These are phyloP conservation scores for Pterostichus madidus DNA, from an alignment of 2,888 invertebrate species.

Conservation along the genomic window DNA sequence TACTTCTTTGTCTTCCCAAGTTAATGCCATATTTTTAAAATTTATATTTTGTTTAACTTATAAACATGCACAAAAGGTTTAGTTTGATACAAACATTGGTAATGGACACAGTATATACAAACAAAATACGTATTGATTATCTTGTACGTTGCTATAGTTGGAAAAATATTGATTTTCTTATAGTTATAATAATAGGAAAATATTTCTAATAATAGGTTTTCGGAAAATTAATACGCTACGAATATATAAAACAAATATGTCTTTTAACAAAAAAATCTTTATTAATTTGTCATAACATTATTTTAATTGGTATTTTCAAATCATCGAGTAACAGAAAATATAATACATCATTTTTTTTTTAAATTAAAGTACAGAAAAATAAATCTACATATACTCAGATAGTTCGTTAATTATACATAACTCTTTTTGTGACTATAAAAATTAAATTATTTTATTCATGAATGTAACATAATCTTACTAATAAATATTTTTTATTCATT, in stretches of 20 bases:
- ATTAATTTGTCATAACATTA: slow-evolving; percentile 57
- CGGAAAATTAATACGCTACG: no score
- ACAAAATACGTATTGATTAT: slow-evolving; percentile 10
- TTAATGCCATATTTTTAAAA: slow-evolving; percentile 75
- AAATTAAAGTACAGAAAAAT: slow-evolving; percentile 54
- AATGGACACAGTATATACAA: neutral
- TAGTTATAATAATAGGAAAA: neutral
- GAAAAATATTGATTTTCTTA: slow-evolving; percentile 40
- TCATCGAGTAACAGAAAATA: slow-evolving; percentile 56
- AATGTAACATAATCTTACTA: slow-evolving; percentile 52
- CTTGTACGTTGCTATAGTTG: neutral
- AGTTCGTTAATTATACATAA: slow-evolving; percentile 41
- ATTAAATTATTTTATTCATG: slow-evolving; percentile 48
- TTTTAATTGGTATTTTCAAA: slow-evolving; percentile 52
- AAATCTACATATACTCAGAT: slow-evolving; percentile 49
- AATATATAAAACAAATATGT: slow-evolving; percentile 9
- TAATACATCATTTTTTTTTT: slow-evolving; percentile 58
- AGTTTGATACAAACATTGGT: neutral
- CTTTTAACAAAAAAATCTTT: slow-evolving; percentile 59
- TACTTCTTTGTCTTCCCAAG: slow-evolving; percentile 97
- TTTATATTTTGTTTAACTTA: neutral
- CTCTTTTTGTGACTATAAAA: slow-evolving; percentile 51
- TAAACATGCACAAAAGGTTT: neutral
- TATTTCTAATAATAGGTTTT: no score
- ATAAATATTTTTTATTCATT: slow-evolving; percentile 62